Evolutionary conservation across 2,113 vertebrate species (phyloP).

Genomic region (Alethe diademata): DNA sequence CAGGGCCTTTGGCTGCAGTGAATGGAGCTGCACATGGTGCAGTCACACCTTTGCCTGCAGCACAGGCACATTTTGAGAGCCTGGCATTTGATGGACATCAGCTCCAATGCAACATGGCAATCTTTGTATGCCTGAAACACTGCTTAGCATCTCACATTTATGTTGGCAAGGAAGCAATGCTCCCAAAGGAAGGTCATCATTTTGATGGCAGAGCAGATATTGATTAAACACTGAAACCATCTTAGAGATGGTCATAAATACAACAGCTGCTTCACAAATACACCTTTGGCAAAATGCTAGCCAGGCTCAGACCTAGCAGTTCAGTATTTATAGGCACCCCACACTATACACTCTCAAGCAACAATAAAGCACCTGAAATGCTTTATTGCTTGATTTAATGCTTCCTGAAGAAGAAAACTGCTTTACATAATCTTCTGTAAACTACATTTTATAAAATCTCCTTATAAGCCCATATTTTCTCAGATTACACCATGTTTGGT

Average conservation of each 20-base stretch:
- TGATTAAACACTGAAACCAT: not conserved
- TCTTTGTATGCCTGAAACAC: not conserved
- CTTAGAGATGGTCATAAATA: not conserved
- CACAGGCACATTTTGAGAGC: not conserved
- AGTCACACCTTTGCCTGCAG: not conserved
- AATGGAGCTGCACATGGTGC: accelerated
- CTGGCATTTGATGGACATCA: accelerated
- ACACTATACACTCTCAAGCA: not conserved
- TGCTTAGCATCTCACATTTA: not conserved
- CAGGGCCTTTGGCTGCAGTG: not conserved
- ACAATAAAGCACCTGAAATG: not conserved
- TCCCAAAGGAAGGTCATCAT: not conserved
- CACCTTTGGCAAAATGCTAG: not conserved
- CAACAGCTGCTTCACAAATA: not conserved
- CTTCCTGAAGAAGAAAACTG: not conserved
- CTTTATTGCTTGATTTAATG: not conserved
- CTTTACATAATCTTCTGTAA: not conserved
- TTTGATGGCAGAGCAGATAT: not conserved
- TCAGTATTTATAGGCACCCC: not conserved
- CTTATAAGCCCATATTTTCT: not conserved
- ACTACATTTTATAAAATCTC: not conserved
- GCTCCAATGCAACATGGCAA: not conserved
- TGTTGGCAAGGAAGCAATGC: not conserved
- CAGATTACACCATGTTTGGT: not conserved
- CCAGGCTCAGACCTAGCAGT: not conserved